These are phyloP conservation scores for Eupithecia exiguata DNA, from an alignment of 2,888 invertebrate species.

Conservation along the genomic window DNA sequence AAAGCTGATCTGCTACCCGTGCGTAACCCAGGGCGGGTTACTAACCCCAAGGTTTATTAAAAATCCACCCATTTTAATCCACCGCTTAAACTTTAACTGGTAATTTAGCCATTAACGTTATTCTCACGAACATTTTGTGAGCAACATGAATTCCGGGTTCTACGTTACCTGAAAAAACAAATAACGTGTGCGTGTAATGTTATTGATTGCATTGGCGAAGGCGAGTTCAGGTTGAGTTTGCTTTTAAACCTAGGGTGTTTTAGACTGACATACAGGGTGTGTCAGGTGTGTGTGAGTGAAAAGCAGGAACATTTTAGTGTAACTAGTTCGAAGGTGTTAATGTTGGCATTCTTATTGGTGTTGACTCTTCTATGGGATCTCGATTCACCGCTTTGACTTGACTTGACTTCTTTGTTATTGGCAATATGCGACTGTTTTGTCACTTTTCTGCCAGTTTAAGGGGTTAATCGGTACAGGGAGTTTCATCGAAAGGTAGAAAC, in stretches of 20 bases:
- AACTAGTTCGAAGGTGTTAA: neutral
- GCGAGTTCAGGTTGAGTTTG: conserved; percentile 18
- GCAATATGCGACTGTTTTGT: no score
- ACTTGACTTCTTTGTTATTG: no score
- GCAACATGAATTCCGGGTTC: conserved; percentile 31
- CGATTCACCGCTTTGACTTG: neutral
- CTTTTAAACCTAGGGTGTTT: conserved; percentile 7
- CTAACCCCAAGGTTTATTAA: neutral
- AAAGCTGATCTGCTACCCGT: neutral
- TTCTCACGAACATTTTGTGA: conserved; percentile 28
- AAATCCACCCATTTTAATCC: neutral
- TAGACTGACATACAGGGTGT: neutral
- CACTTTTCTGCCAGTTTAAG: no score
- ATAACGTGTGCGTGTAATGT: conserved; percentile 44
- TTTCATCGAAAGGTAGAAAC: neutral
- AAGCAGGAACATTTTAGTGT: no score
- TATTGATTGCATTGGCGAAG: conserved; percentile 40
- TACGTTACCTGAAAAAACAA: conserved; percentile 31
- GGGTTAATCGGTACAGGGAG: neutral
- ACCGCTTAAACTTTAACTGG: neutral
- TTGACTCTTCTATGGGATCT: neutral
- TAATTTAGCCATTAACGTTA: conserved; percentile 9
- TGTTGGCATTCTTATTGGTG: neutral
- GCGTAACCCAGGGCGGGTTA: neutral
- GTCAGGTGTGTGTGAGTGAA: neutral